Base-by-base conservation (phyloP, 2,888 invertebrate species). In the Ophioninae sp. region DNA sequence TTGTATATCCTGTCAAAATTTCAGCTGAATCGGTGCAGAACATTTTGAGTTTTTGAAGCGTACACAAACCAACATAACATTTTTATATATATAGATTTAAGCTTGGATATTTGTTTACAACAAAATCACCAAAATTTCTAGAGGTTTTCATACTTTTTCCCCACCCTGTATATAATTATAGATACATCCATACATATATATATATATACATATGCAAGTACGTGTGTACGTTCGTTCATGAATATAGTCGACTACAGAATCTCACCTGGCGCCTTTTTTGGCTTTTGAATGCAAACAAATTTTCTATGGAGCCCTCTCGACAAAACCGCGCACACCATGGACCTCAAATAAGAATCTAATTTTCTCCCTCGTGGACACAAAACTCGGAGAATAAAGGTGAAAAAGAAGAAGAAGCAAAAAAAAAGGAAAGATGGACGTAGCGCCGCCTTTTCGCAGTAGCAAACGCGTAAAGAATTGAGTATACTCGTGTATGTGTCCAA, bases 281-380 rank as follows among this genome's bases (percentile, higher is more conserved):
- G 69, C 64, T 61, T 91, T 61, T 91, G 89, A 92, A 92, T 92
- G 88, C 91, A 90, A 90, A 92, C 91, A 92, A 91, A 92, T 92
- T 91, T 92, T 92, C 90, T 89, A 91, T 91, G 87, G 71, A 68
- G 74, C 81, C 85, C 83, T 74, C 73, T 75, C 20, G 76, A 67
- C 59, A 67, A 64, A 69, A 65, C 72, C 76, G 30, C 58, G 64
- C 44, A 23, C 68, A 69, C 82, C 81, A 51, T 63, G 44, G 63
- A 61, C 73, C 58, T 74, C 80, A 87, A 85, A 90, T 89, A 89
- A 91, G 89, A 87, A 89, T 91, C 89, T 91, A 91, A 92, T 91
- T 91, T 90, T 88, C 81, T 75, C 22, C 77, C 13, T 79, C 58
- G 75, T 67, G 61, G 81, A 81, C 71, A 61, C 86, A 75, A 82